Conservation (phyloP, 2,888 invertebrate species). For the Prionchulus punctatus region DNA sequence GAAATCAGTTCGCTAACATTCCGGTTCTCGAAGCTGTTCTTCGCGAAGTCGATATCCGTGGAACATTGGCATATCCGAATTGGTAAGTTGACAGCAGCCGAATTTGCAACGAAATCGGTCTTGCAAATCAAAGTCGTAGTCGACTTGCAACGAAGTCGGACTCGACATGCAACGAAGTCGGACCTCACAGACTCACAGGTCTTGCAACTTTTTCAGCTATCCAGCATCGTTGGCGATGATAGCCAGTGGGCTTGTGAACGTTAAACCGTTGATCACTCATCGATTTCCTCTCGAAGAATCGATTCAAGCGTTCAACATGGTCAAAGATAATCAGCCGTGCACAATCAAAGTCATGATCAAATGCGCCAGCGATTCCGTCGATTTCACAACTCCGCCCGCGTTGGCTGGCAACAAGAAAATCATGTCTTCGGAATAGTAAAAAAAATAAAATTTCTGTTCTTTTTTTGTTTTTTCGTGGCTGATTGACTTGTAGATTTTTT, state of each 20-base stretch:
- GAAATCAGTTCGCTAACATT: slow-evolving; percentile 56
- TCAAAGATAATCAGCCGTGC: slow-evolving; percentile 16
- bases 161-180: too few species aligned
- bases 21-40: slow-evolving; percentile 63
- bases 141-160: too few species aligned
- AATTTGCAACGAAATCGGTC: too few species aligned
- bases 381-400: too few species aligned
- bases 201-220: slow-evolving; percentile 15
- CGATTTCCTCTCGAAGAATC: slow-evolving; percentile 22
- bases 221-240: slow-evolving; percentile 20
- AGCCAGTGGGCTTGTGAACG: slow-evolving; percentile 17
- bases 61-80: slow-evolving; percentile 80
- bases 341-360: slow-evolving; percentile 24
- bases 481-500: too few species aligned
- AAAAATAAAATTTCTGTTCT: too few species aligned
- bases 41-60: slow-evolving; percentile 75
- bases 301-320: slow-evolving; percentile 30
- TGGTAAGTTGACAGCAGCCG: slow-evolving; percentile 58
- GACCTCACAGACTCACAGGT: too few species aligned
- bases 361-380: too few species aligned
- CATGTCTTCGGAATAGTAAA: too few species aligned
- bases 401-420: too few species aligned
- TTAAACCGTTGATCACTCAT: slow-evolving; percentile 19
- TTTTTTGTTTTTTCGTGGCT: too few species aligned
- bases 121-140: too few species aligned